phyloP scores from a whole-genome alignment of 2,113 vertebrate genomes.

The Phylloscopus whistleri region DNA sequence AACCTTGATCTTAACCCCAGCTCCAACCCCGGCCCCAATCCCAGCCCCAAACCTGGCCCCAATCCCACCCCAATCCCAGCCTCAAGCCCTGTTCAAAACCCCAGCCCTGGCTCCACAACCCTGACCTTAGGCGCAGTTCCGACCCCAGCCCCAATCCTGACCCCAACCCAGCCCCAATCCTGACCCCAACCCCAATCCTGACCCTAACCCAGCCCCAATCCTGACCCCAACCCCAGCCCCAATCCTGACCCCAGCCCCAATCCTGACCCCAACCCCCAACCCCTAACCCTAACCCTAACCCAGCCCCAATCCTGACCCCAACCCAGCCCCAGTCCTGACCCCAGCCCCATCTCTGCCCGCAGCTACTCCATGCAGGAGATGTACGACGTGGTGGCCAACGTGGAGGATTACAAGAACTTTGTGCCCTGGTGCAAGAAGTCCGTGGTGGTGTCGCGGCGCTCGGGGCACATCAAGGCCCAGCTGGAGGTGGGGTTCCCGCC shows the following conservation, averaged over 20 bases:
- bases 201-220: rapidly evolving
- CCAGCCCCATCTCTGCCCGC: not conserved
- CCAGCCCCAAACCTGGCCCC: too few species aligned
- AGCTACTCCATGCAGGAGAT: conserved; percentile 97
- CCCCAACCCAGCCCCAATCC: too few species aligned
- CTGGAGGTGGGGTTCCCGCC: conserved; percentile 93
- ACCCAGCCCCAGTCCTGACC: rapidly evolving
- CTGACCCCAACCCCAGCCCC: too few species aligned
- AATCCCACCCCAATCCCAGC: too few species aligned
- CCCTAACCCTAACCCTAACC: too few species aligned
- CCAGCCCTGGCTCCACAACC: not conserved
- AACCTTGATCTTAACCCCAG: not conserved
- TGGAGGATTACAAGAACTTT: conserved; percentile 92
- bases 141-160: not conserved
- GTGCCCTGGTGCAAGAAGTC: conserved; percentile 97
- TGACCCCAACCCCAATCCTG: not conserved
- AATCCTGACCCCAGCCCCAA: rapidly evolving
- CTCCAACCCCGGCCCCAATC: not conserved
- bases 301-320: rapidly evolving
- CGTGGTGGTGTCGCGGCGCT: conserved; percentile 81
- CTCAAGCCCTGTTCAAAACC: too few species aligned
- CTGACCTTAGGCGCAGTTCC: too few species aligned
- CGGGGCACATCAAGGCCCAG: conserved; percentile 86
- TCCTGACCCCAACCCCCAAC: not conserved
- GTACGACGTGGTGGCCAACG: conserved; percentile 91